Percentiles rank a stretch among this genome's conserved stretches.
phyloP scores from a whole-genome alignment of 35 echinoderm and acorn worm species.

The Eucidaris tribuloides region DNA sequence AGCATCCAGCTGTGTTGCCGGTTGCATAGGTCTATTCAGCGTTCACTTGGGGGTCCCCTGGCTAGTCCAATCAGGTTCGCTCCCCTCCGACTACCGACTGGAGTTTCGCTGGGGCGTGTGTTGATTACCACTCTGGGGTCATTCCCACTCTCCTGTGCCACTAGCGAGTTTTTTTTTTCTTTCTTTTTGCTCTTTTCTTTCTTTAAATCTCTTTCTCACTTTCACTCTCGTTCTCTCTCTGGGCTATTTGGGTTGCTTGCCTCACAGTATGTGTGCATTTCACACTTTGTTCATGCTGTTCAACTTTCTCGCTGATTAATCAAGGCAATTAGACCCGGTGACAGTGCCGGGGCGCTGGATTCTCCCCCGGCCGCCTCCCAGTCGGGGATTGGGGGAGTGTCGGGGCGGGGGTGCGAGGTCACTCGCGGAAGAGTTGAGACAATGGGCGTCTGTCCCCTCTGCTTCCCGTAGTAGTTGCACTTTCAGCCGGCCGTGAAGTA shows the following conservation, averaged over 20 bases:
- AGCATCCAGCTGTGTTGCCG: constrained; percentile 12
- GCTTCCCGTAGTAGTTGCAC: too few relatives aligned
- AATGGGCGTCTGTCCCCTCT: constrained; percentile 43
- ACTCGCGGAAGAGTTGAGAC: constrained; percentile 22
- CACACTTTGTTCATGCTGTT: constrained; percentile 16
- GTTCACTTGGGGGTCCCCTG: not conserved
- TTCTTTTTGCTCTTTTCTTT: not conserved
- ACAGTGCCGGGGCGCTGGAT: not conserved
- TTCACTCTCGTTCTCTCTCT: not conserved
- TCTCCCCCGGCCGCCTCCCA: not conserved
- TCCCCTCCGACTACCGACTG: not conserved
- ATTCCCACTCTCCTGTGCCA: not conserved
- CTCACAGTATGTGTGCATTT: too few relatives aligned
- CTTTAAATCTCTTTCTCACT: too few relatives aligned
- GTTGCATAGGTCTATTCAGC: not conserved
- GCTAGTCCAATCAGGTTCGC: not conserved
- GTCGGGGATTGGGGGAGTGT: not conserved
- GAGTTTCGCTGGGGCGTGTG: constrained; percentile 4
- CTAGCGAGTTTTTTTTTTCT: not conserved
- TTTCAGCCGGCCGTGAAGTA: constrained; percentile 38
- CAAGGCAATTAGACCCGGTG: constrained; percentile 33
- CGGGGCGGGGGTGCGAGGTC: not conserved
- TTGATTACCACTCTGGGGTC: not conserved
- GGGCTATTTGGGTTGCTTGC: not conserved
- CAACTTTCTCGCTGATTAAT: constrained; percentile 44